Evolutionary conservation across 2,113 vertebrate species (phyloP).

Genomic region (Smithornis capensis): DNA sequence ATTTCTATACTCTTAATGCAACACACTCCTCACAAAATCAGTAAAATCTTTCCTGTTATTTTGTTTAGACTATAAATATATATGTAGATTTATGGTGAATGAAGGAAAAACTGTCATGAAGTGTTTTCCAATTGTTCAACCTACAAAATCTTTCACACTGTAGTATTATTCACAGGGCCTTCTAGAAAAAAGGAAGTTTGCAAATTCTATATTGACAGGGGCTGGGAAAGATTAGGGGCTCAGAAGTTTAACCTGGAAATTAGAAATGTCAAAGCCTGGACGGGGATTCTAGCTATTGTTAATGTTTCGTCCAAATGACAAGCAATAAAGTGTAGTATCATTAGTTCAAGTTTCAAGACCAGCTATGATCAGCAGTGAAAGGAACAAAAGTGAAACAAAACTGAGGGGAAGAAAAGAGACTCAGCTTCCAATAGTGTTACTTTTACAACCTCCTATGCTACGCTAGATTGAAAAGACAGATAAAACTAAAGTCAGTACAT

Average conservation of each 20-base stretch:
- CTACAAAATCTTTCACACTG: not conserved
- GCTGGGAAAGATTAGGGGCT: not conserved
- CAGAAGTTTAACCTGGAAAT: slow-evolving; percentile 24
- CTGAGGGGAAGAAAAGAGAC: not conserved
- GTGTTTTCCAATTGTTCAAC: not conserved
- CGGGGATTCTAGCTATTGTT: not conserved
- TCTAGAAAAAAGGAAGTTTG: not conserved
- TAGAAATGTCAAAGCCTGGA: not conserved
- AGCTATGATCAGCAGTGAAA: not conserved
- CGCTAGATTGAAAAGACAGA: not conserved
- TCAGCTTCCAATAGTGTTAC: not conserved
- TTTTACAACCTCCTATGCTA: not conserved
- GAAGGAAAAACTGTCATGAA: not conserved
- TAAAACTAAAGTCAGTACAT: not conserved
- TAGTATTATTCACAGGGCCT: not conserved
- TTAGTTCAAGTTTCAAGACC: not conserved
- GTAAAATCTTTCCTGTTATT: not conserved
- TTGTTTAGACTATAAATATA: slow-evolving; percentile 34
- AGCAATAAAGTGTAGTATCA: not conserved
- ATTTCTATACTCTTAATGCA: not conserved
- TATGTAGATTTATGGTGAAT: not conserved
- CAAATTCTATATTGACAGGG: not conserved
- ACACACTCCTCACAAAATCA: not conserved
- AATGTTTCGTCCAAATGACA: not conserved
- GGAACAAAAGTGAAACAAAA: not conserved